Evolutionary conservation across 2,797 vertebrate genomes (phyloP).

Genomic region (Podargus strigoides): DNA sequence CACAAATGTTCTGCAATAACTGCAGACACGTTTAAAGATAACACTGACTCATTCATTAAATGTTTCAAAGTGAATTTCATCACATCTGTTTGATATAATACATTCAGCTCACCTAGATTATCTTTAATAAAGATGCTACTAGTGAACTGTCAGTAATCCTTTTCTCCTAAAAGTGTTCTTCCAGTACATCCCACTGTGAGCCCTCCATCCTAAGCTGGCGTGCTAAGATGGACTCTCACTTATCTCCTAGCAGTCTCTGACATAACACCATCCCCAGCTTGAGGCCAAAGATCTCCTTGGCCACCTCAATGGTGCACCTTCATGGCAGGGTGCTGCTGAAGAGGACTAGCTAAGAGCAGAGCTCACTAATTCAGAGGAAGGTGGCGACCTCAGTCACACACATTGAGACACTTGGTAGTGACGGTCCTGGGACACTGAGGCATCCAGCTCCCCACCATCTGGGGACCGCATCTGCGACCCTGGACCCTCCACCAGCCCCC

Average conservation of each 20-base stretch:
- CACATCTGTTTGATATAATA: too few species aligned
- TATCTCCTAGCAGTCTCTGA: not conserved
- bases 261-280: fast-evolving
- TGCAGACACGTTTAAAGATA: too few species aligned
- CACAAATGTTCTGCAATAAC: too few species aligned
- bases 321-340: not conserved
- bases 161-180: not conserved
- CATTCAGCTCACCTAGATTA: not conserved
- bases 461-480: too few species aligned
- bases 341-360: not conserved
- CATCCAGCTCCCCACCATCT: too few species aligned
- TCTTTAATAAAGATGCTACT: not conserved
- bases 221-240: not conserved
- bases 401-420: not conserved
- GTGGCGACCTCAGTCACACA: not conserved
- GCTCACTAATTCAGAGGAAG: not conserved
- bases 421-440: too few species aligned
- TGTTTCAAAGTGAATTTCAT: too few species aligned
- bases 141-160: not conserved
- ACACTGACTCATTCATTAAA: too few species aligned
- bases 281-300: not conserved
- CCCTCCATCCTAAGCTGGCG: not conserved
- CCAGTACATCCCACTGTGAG: not conserved
- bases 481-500: not conserved
- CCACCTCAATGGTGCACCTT: fast-evolving